These are phyloP conservation scores for Gallinago stenura DNA, from an alignment of 2,797 vertebrate genomes.

Conservation along the genomic window DNA sequence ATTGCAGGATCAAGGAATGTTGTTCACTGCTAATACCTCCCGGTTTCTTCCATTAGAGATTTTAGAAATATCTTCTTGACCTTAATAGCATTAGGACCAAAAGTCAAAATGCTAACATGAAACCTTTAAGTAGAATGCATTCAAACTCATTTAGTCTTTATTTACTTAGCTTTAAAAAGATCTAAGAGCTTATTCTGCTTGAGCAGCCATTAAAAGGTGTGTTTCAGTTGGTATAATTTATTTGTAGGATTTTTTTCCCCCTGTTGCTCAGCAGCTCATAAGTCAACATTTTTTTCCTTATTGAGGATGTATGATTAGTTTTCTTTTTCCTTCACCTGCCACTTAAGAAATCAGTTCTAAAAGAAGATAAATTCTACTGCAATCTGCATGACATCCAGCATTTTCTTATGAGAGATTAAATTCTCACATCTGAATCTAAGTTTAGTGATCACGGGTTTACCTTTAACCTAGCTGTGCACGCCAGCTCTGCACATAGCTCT, in stretches of 20 bases:
- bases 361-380: neutral
- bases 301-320: neutral
- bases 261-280: neutral
- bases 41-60: neutral
- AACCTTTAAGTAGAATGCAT: neutral
- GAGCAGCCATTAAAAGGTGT: neutral
- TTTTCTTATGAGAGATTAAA: neutral
- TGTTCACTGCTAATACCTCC: neutral
- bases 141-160: neutral
- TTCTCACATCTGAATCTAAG: neutral
- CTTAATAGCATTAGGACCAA: neutral
- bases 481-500: neutral
- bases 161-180: neutral
- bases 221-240: neutral
- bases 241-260: neutral
- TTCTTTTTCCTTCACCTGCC: neutral
- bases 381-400: neutral
- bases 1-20: neutral
- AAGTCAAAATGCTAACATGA: neutral
- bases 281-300: neutral
- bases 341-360: neutral
- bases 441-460: neutral
- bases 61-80: neutral
- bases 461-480: neutral
- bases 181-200: neutral